Evolutionary conservation across 2,888 invertebrate genomes (phyloP).

Genomic region (Tipula confusa): DNA sequence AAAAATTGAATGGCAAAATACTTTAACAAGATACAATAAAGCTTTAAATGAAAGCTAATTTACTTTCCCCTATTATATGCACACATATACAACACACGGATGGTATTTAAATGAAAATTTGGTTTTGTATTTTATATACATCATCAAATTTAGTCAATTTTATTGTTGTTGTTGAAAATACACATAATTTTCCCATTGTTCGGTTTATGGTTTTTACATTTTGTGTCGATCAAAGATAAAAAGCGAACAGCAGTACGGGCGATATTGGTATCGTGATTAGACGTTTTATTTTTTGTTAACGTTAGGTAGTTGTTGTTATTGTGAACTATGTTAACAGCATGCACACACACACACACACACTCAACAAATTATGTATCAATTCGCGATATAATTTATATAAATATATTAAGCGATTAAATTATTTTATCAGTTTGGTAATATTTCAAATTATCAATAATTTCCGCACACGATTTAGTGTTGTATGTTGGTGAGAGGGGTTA

Average conservation of each 20-base stretch:
- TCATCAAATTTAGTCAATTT: background rate
- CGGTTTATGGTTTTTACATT: background rate
- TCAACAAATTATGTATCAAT: background rate
- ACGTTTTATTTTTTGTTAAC: background rate
- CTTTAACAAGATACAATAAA: background rate
- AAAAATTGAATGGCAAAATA: too few species aligned
- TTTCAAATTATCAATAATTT: conserved; percentile 20
- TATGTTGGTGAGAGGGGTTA: background rate
- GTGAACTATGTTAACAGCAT: too few species aligned
- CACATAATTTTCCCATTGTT: background rate
- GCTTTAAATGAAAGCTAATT: background rate
- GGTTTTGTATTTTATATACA: conserved; percentile 5
- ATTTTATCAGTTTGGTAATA: conserved; percentile 3
- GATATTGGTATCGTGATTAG: background rate
- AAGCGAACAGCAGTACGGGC: background rate
- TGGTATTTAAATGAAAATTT: background rate
- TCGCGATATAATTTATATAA: conserved; percentile 16
- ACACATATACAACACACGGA: background rate
- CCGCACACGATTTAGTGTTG: background rate
- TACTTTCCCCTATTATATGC: background rate
- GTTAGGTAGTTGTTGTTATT: too few species aligned
- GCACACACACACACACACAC: background rate
- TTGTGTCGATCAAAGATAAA: conserved; percentile 5
- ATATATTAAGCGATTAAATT: background rate
- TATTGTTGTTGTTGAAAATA: background rate